Evolutionary conservation across 2,797 vertebrate genomes (phyloP).

Genomic region (Serranus cabrilla): DNA sequence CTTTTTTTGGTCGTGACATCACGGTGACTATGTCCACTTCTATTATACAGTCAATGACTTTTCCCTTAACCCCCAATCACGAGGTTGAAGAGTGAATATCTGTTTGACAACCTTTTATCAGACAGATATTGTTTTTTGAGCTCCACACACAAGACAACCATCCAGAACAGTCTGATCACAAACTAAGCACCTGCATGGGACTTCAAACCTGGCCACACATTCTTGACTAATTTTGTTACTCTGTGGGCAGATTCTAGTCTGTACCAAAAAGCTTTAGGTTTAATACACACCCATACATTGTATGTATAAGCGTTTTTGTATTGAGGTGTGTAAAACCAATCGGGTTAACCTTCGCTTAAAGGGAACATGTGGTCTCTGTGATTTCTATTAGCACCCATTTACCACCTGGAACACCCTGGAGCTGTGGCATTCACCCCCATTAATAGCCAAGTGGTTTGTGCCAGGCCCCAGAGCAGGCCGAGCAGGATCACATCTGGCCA

Average conservation of each 20-base stretch:
- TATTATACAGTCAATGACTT: too few species aligned
- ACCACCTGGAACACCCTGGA: constrained; percentile 71
- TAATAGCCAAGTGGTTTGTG: constrained; percentile 55
- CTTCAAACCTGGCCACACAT: not conserved
- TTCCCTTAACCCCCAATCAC: too few species aligned
- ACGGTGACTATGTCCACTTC: too few species aligned
- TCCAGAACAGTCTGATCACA: too few species aligned
- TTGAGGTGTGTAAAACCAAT: constrained; percentile 37
- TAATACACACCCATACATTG: not conserved
- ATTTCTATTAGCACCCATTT: constrained; percentile 63
- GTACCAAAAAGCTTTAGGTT: not conserved
- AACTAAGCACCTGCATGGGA: too few species aligned
- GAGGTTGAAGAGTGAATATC: too few species aligned
- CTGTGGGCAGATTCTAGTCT: not conserved
- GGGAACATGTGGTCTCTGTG: constrained; percentile 45
- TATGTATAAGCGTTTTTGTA: constrained; percentile 21
- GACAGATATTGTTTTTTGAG: too few species aligned
- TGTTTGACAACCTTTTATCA: too few species aligned
- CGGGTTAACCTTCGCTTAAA: constrained; percentile 44
- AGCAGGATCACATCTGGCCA: constrained; percentile 69
- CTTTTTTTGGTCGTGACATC: too few species aligned
- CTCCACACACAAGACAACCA: too few species aligned
- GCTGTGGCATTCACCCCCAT: constrained; percentile 52
- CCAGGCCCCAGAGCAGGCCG: constrained; percentile 39
- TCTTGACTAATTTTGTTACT: not conserved